A percentile compares a stretch with the other conserved stretches of the same genome.
Evolutionary conservation across 1,140 invertebrate species (phyloP).

Genomic region (Magallana gigas): DNA sequence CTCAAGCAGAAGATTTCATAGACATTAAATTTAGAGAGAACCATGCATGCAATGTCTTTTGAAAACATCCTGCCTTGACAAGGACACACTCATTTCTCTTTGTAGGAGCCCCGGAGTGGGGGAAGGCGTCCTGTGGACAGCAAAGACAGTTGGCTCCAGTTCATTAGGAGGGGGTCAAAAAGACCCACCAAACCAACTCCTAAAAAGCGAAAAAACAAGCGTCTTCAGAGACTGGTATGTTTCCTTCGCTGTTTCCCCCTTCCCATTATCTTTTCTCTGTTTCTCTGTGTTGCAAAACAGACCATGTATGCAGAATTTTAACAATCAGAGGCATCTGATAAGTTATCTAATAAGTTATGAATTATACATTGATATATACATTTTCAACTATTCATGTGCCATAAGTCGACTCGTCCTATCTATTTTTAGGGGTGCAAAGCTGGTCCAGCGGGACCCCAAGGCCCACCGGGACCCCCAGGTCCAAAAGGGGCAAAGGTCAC

Average conservation of each 20-base stretch:
- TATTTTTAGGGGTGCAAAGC: not conserved
- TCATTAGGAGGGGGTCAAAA: not conserved
- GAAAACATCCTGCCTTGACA: too few relatives aligned
- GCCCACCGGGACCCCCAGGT: slow-evolving; percentile 7
- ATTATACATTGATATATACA: too few relatives aligned
- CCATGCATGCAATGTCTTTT: too few relatives aligned
- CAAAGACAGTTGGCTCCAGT: slow-evolving; percentile 7
- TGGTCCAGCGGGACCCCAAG: not conserved
- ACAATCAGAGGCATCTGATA: too few relatives aligned
- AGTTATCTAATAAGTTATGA: too few relatives aligned
- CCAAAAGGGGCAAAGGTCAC: slow-evolving; percentile 12
- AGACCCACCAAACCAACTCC: not conserved
- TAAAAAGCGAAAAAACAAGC: not conserved
- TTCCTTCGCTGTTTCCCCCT: not conserved
- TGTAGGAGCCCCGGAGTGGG: not conserved
- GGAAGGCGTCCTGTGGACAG: not conserved
- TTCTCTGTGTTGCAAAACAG: too few relatives aligned
- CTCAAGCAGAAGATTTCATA: too few relatives aligned
- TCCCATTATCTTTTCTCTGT: too few relatives aligned
- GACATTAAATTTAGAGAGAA: too few relatives aligned
- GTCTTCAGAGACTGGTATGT: not conserved
- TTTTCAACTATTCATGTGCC: too few relatives aligned
- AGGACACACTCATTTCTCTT: not conserved
- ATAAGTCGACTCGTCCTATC: too few relatives aligned
- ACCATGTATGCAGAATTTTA: too few relatives aligned